Evolutionary conservation across 2,113 vertebrate species (phyloP), one percentile per base, ranked within the genome.

Genomic region (Phasianus colchicus): DNA sequence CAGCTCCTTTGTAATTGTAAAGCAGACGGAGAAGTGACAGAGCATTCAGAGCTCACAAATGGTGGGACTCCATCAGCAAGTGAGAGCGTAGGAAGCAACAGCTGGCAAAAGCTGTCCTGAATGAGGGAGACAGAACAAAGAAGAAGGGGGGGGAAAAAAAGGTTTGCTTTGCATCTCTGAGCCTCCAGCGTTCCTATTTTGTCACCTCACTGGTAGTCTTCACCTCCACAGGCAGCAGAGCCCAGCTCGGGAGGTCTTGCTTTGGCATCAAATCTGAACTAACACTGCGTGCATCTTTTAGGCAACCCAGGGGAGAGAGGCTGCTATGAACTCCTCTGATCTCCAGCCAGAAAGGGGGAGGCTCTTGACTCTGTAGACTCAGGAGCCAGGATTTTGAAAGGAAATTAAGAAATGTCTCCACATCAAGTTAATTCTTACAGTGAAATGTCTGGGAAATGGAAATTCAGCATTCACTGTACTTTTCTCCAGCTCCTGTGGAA

Each of bases 61-160:
- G 25, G 65, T 19, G 57, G 13, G 45, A 48, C 16, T 82, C 47
- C 24, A 40, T 54, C 71, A 70, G 25, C 32, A 73, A 47, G 48
- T 6, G 65, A 67, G 77, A 80, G 13, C 18, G 66, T 8, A 14
- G 66, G 54, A 6, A 17, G 2, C 2, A 16, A 67, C 4, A 63
- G 4, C 14, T 82, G 81, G 14, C 25, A 80, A 38, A 88, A 86
- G 4, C 40, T 29, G 3, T 13, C 55, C 47, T 70, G 55, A 61
- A 76, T 1, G 27, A 80, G 0, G 1, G 2, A 20, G 10, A 30
- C 54, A 57, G 30, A 32, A 57, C 30, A 57, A 57, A 32, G 17
- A 32, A 32, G 11, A 57, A 3, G 2, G 2, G 2, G 2, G 2
- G 2, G n/a, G 47, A 43, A 16, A 61, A 54, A 2, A 2, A 27